These are phyloP conservation scores for Potamarius usumacintae DNA, from an alignment of 2,113 vertebrate species.

Conservation along the genomic window DNA sequence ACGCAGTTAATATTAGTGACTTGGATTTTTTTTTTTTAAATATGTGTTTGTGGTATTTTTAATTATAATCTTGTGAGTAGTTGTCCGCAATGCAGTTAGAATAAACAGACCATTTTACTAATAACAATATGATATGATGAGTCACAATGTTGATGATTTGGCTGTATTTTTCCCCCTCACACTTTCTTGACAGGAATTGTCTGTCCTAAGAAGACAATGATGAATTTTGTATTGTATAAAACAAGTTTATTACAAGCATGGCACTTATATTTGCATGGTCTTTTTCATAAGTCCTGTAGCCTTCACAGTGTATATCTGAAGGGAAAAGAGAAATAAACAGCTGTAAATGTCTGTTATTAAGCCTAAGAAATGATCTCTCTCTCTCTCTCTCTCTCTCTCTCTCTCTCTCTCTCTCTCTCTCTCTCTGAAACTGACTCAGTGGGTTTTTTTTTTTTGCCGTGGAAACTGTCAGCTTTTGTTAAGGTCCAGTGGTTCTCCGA, in stretches of 20 bases:
- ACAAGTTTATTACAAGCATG: slow-evolving; percentile 24
- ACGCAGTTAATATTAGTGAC: not conserved
- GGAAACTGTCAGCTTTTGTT: not conserved
- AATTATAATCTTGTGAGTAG: not conserved
- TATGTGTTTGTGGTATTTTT: not conserved
- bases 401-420: not conserved
- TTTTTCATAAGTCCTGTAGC: slow-evolving; percentile 26
- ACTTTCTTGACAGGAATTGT: not conserved
- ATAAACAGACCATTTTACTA: not conserved
- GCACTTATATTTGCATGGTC: slow-evolving; percentile 47
- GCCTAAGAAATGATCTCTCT: not conserved
- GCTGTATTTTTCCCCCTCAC: not conserved
- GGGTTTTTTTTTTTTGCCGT: not conserved
- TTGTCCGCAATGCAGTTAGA: not conserved
- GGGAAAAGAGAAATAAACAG: slow-evolving; percentile 38
- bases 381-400: not conserved
- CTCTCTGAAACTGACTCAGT: not conserved
- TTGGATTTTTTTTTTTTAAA: not conserved
- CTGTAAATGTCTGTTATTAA: slow-evolving; percentile 3
- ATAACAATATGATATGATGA: not conserved
- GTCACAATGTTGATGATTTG: not conserved
- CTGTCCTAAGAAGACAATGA: not conserved
- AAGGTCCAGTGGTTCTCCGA: not conserved
- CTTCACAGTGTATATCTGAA: slow-evolving; percentile 23
- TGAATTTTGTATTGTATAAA: slow-evolving; percentile 18